These are phyloP conservation scores for Meloidogyne floridensis DNA, from an alignment of 1,140 invertebrate species.

Conservation along the genomic window DNA sequence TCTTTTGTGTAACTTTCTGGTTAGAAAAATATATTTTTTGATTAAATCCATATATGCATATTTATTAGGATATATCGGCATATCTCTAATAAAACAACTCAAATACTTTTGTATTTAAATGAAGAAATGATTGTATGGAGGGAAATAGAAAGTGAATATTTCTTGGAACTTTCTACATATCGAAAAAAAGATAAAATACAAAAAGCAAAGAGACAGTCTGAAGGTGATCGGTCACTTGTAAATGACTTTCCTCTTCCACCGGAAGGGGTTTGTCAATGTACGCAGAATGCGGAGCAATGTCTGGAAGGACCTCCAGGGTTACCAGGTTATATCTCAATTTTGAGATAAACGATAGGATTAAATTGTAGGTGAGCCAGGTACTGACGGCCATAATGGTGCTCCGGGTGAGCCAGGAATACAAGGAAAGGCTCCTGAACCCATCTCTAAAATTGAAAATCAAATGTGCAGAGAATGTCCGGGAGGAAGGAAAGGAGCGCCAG, in stretches of 20 bases:
- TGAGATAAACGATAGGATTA: background rate
- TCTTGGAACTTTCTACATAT: background rate
- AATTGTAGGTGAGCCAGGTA: constrained; percentile 6
- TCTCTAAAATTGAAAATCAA: background rate
- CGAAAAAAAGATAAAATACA: background rate
- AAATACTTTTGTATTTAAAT: constrained; percentile 8
- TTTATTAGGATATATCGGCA: background rate
- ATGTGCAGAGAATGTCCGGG: constrained; percentile 16
- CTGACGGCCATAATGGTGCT: constrained; percentile 13
- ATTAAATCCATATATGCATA: background rate
- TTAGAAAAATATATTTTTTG: background rate
- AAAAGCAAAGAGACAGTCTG: background rate
- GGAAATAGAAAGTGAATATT: background rate
- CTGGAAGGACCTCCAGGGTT: constrained; percentile 21
- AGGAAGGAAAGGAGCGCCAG: constrained; percentile 22
- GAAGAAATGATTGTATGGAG: constrained; percentile 13
- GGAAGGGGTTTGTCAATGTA: constrained; percentile 18
- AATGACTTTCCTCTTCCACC: background rate
- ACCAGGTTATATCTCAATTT: background rate
- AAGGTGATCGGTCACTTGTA: background rate
- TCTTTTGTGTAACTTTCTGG: background rate
- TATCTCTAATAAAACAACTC: background rate
- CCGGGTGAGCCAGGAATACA: constrained; percentile 16
- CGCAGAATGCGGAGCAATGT: constrained; percentile 6
- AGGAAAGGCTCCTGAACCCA: background rate